Conservation (phyloP, 2,888 invertebrate genomes). For the Agrilus cyanescens region DNA sequence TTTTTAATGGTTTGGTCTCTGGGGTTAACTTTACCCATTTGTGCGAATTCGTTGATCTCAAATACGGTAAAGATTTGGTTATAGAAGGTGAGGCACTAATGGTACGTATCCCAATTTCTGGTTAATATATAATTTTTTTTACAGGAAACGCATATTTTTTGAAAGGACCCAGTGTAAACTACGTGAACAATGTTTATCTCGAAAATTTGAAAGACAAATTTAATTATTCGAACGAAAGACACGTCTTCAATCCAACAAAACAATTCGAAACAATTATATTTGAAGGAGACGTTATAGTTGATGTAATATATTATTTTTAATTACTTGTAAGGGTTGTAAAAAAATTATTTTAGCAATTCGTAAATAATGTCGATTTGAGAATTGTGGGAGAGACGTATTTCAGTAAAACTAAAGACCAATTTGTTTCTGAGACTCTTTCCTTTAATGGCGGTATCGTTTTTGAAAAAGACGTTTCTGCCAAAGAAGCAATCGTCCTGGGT, state of each 20-base stretch:
- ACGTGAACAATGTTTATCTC: conserved; percentile 33
- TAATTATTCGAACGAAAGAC: conserved; percentile 39
- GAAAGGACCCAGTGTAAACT: conserved; percentile 32
- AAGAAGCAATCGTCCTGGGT: conserved; percentile 28
- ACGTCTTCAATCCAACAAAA: conserved; percentile 23
- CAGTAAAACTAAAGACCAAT: conserved; percentile 39
- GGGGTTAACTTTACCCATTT: conserved; percentile 28
- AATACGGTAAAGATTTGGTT: conserved; percentile 23
- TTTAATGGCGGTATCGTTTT: conserved; percentile 35
- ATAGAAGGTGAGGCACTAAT: conserved; percentile 25
- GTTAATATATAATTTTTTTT: conserved; percentile 1
- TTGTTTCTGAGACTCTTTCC: conserved; percentile 32
- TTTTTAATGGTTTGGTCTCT: conserved; percentile 26
- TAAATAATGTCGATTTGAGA: conserved; percentile 37
- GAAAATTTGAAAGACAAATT: conserved; percentile 28
- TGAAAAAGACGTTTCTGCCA: conserved; percentile 26
- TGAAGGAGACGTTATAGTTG: conserved; percentile 22
- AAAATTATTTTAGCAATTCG: conserved; percentile 32
- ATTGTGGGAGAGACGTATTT: conserved; percentile 40
- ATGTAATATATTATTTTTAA: conserved; percentile 20
- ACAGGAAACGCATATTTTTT: conserved; percentile 35
- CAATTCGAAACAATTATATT: conserved; percentile 28
- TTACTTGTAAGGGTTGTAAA: background rate
- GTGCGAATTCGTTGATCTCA: conserved; percentile 22
- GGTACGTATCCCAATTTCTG: conserved; percentile 7